Conservation (phyloP, 1,140 invertebrate species). For the Ditylenchus dipsaci region DNA sequence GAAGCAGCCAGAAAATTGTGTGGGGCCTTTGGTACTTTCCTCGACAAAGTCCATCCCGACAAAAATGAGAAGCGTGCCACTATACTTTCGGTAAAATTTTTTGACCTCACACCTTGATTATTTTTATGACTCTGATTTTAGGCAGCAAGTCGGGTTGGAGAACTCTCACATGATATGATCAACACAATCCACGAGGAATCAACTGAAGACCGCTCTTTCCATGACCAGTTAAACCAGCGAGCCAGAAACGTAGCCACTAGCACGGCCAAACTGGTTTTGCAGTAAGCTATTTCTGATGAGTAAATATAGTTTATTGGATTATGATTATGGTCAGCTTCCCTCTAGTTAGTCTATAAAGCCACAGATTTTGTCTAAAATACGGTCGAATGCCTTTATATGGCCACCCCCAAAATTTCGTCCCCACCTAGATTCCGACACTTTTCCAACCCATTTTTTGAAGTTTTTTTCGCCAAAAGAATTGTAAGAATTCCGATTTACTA, state of each 20-base stretch:
- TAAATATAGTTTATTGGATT: too few species aligned
- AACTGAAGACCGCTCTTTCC: slow-evolving; percentile 65
- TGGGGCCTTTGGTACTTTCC: slow-evolving; percentile 84
- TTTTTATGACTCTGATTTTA: too few species aligned
- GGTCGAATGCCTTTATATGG: too few species aligned
- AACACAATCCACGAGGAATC: slow-evolving; percentile 87
- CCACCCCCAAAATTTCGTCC: too few species aligned
- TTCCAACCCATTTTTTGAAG: too few species aligned
- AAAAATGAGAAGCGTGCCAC: slow-evolving; percentile 64
- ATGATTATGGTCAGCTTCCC: too few species aligned
- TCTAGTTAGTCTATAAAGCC: too few species aligned
- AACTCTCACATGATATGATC: slow-evolving; percentile 88
- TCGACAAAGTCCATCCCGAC: slow-evolving; percentile 68
- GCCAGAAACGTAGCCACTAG: slow-evolving; percentile 54
- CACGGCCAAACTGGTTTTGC: slow-evolving; percentile 70
- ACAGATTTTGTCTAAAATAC: too few species aligned
- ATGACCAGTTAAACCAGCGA: slow-evolving; percentile 52
- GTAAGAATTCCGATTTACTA: too few species aligned
- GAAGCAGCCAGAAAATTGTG: slow-evolving; percentile 87
- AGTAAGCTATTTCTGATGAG: slow-evolving; percentile 58
- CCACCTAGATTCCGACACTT: too few species aligned
- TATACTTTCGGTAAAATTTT: slow-evolving; percentile 83
- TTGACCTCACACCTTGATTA: too few species aligned
- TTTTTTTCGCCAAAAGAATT: too few species aligned
- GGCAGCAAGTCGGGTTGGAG: slow-evolving; percentile 55